A percentile compares a stretch with the other conserved stretches of the same genome.
Conservation (phyloP, 2,888 invertebrate genomes). For the Tholera decimalis region DNA sequence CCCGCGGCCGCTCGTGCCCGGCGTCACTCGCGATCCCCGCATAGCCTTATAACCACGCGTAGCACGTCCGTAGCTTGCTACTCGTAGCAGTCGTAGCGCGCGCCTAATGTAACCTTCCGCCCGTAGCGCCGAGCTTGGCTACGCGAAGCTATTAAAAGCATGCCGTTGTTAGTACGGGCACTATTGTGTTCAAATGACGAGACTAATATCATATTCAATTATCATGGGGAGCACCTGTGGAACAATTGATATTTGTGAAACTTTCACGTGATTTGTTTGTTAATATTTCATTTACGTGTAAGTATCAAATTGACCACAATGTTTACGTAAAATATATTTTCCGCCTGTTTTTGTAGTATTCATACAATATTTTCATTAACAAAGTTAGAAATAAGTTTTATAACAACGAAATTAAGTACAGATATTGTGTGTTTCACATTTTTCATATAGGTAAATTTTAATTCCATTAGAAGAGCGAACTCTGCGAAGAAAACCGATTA, state of each 20-base stretch:
- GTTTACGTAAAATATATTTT: constrained; percentile 23
- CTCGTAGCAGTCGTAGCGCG: constrained; percentile 74
- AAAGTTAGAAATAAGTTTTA: constrained; percentile 33
- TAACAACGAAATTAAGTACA: background rate
- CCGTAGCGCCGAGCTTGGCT: constrained; percentile 70
- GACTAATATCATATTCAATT: constrained; percentile 81
- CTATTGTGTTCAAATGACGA: constrained; percentile 80
- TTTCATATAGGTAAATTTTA: background rate
- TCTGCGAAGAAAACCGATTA: too few species aligned
- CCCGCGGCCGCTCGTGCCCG: constrained; percentile 78
- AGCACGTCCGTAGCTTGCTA: constrained; percentile 70
- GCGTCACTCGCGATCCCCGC: constrained; percentile 63
- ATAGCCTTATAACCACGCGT: constrained; percentile 67
- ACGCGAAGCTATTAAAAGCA: constrained; percentile 78
- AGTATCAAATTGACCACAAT: constrained; percentile 61
- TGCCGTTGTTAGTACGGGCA: constrained; percentile 78
- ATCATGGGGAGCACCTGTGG: constrained; percentile 82
- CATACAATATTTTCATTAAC: constrained; percentile 6
- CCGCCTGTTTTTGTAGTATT: background rate
- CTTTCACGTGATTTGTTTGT: constrained; percentile 74
- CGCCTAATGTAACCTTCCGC: constrained; percentile 70
- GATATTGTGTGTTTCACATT: background rate
- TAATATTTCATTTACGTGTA: constrained; percentile 72
- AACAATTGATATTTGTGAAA: constrained; percentile 79
- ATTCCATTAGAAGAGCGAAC: background rate